Conservation (phyloP, 2,888 invertebrate species). For the Incurvaria masculella region DNA sequence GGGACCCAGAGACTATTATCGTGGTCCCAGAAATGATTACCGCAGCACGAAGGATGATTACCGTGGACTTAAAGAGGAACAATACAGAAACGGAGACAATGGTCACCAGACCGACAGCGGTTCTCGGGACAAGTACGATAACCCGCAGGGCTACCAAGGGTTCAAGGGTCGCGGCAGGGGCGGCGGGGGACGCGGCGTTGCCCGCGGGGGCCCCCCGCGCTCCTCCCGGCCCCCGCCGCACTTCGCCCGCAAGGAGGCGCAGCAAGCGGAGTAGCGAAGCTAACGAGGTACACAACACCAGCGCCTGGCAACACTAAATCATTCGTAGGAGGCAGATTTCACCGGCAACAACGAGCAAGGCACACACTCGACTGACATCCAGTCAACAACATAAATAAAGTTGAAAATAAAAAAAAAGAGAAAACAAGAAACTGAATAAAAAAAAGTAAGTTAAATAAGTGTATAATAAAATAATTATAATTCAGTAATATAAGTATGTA, state of each 20-base stretch:
- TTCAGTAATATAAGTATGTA: neutral
- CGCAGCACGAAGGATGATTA: conserved; percentile 19
- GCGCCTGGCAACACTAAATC: conserved; percentile 41
- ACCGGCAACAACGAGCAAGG: conserved; percentile 65
- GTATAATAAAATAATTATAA: conserved; percentile 47
- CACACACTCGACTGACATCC: conserved; percentile 57
- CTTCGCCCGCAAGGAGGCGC: conserved; percentile 37
- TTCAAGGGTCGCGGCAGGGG: conserved; percentile 54
- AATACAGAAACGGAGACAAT: conserved; percentile 42
- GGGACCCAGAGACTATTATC: conserved; percentile 31
- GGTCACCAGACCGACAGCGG: conserved; percentile 46
- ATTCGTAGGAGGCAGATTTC: conserved; percentile 67
- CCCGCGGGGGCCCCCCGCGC: conserved; percentile 31
- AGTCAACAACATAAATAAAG: conserved; percentile 31
- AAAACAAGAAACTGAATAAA: conserved; percentile 54
- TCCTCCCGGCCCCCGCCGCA: conserved; percentile 29
- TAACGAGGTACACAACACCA: conserved; percentile 13
- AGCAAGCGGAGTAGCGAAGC: conserved; percentile 28
- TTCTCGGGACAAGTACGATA: conserved; percentile 46
- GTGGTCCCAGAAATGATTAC: too few relatives aligned
- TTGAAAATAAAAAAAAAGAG: conserved; percentile 59
- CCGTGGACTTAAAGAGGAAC: conserved; percentile 10
- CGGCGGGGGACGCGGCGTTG: conserved; percentile 28
- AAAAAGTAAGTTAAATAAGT: conserved; percentile 53
- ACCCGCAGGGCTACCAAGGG: conserved; percentile 50